phyloP scores from a whole-genome alignment of 2,797 vertebrate genomes.

The Pseudochirops cupreus region DNA sequence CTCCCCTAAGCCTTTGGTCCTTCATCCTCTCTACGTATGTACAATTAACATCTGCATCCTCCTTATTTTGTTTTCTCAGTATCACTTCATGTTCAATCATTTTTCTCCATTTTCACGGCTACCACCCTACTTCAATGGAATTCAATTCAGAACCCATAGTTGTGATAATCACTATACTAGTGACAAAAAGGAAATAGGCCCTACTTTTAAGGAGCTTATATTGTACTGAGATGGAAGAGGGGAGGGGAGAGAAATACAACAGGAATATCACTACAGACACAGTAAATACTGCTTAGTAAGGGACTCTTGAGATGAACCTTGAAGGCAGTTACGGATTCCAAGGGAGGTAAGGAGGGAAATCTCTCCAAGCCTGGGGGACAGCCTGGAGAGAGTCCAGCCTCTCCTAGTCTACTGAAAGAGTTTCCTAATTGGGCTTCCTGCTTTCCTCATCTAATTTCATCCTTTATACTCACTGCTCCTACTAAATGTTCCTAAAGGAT shows the following conservation, averaged over 20 bases:
- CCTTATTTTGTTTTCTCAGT: not conserved
- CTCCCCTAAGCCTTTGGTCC: not conserved
- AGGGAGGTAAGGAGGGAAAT: not conserved
- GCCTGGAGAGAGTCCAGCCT: too few species aligned
- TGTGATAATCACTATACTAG: not conserved
- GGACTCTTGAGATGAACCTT: not conserved
- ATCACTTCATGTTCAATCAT: not conserved
- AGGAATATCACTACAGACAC: not conserved
- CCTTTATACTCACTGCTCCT: not conserved
- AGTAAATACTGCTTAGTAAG: not conserved
- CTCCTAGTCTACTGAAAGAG: not conserved
- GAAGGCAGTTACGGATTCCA: not conserved
- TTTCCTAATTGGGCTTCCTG: not conserved
- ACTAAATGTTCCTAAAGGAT: not conserved
- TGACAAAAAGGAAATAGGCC: not conserved
- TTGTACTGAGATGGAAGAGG: not conserved
- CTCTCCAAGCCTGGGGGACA: not conserved
- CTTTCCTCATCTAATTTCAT: not conserved
- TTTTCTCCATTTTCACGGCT: not conserved
- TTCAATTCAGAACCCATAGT: not conserved
- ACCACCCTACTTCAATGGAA: not conserved
- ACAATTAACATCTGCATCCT: not conserved
- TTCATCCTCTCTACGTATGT: not conserved
- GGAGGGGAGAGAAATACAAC: not conserved
- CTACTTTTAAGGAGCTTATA: not conserved